Evolutionary conservation across 2,888 invertebrate species (phyloP).

Genomic region (Phorcus lineatus): DNA sequence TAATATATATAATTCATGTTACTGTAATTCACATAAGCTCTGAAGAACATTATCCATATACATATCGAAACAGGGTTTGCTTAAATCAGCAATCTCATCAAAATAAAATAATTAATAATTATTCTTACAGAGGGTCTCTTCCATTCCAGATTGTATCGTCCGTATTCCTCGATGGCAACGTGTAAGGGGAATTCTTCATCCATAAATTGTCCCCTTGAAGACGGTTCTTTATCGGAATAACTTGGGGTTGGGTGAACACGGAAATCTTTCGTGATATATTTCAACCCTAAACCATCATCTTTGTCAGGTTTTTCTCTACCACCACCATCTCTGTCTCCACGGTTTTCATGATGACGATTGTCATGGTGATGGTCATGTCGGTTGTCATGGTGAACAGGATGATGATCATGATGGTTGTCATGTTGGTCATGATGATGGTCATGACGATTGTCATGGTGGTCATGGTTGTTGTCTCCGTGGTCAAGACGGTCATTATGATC

Average conservation of each 20-base stretch:
- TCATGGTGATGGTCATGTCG: not conserved
- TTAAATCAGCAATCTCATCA: no score
- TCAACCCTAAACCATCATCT: slow-evolving; percentile 32
- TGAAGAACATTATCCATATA: no score
- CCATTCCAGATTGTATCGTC: slow-evolving; percentile 50
- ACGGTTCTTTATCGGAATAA: slow-evolving; percentile 35
- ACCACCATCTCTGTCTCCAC: not conserved
- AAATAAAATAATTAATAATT: no score
- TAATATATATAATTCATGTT: no score
- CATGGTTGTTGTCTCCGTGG: not conserved
- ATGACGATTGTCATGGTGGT: not conserved
- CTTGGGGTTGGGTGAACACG: slow-evolving; percentile 34
- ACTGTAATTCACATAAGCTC: no score
- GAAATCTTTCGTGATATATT: slow-evolving; percentile 43
- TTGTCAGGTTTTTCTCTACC: slow-evolving; percentile 11
- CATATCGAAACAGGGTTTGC: no score
- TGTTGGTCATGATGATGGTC: not conserved
- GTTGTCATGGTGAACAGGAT: not conserved
- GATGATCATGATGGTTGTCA: not conserved
- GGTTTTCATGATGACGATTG: slow-evolving; percentile 25
- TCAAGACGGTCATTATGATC: not conserved
- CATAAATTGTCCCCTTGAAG: slow-evolving; percentile 41
- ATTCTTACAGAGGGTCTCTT: slow-evolving; percentile 61
- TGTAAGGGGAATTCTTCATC: slow-evolving; percentile 57
- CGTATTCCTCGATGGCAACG: slow-evolving; percentile 50